Conservation (phyloP, 2,888 invertebrate species). For the Andrena chrysosceles region DNA sequence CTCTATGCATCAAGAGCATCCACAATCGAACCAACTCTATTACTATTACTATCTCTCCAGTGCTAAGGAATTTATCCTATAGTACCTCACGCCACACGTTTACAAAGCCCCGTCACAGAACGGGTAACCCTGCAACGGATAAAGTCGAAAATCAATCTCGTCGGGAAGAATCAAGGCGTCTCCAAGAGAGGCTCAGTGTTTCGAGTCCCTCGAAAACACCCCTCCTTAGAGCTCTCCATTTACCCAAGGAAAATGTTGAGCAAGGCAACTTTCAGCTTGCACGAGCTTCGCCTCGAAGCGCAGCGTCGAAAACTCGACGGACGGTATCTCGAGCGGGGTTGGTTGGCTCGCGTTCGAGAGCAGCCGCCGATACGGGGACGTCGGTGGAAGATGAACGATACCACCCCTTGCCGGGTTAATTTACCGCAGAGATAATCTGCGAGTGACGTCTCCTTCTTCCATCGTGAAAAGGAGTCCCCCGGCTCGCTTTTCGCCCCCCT, state of each 20-base stretch:
- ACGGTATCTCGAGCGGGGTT: conserved; percentile 12
- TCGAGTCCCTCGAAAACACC: conserved; percentile 8
- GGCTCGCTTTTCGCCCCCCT: conserved; percentile 44
- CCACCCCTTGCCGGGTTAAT: conserved; percentile 57
- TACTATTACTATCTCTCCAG: no score
- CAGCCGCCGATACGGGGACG: conserved; percentile 46
- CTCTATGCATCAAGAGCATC: no score
- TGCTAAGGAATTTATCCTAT: no score
- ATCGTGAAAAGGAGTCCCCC: conserved; percentile 28
- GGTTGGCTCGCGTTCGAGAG: conserved; percentile 15
- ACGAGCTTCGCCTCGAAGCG: conserved; percentile 32
- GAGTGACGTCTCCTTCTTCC: conserved; percentile 62
- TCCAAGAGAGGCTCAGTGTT: neutral
- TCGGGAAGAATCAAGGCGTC: neutral
- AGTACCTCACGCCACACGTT: neutral
- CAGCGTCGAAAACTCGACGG: conserved; percentile 33
- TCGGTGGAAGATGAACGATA: conserved; percentile 59
- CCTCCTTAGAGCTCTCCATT: conserved; percentile 15
- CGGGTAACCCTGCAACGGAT: neutral
- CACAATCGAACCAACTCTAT: no score
- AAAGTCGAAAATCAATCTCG: conserved; percentile 16
- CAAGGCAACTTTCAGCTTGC: conserved; percentile 38
- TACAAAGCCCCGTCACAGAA: neutral
- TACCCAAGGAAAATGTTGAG: conserved; percentile 28
- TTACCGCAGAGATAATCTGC: conserved; percentile 72